phyloP scores from a whole-genome alignment of 2,113 vertebrate species.

The Xenus cinereus region DNA sequence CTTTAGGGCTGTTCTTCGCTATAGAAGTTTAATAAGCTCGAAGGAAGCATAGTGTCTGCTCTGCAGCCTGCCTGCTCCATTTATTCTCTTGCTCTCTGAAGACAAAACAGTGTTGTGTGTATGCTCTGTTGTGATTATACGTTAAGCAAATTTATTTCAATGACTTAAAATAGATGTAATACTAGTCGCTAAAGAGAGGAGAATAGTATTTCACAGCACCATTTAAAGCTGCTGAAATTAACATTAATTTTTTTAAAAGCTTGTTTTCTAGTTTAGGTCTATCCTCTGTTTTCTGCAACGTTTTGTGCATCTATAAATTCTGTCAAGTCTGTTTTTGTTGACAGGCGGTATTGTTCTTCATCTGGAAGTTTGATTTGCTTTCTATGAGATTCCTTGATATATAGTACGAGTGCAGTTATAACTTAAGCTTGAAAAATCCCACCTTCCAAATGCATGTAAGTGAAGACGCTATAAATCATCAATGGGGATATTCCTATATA shows the following conservation, averaged over 20 bases:
- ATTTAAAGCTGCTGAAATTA: background rate
- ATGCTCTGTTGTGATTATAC: background rate
- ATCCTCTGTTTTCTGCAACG: background rate
- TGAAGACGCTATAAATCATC: background rate
- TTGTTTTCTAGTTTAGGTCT: background rate
- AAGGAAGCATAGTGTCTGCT: background rate
- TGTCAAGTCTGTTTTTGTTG: background rate
- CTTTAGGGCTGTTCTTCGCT: background rate
- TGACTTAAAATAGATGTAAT: background rate
- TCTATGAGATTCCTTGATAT: background rate
- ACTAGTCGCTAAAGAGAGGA: background rate
- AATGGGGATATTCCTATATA: background rate
- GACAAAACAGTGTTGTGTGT: background rate
- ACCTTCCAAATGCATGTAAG: background rate
- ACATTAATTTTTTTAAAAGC: background rate
- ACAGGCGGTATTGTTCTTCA: background rate
- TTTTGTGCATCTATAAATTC: background rate
- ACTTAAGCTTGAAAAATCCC: background rate
- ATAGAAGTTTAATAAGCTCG: background rate
- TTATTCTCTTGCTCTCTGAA: background rate
- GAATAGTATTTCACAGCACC: background rate
- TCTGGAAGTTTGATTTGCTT: constrained; percentile 16
- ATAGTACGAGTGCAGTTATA: background rate
- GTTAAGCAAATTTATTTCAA: background rate
- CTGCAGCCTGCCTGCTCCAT: background rate